Conservation (phyloP, 1,140 invertebrate species). For the Ceratitis capitata region DNA sequence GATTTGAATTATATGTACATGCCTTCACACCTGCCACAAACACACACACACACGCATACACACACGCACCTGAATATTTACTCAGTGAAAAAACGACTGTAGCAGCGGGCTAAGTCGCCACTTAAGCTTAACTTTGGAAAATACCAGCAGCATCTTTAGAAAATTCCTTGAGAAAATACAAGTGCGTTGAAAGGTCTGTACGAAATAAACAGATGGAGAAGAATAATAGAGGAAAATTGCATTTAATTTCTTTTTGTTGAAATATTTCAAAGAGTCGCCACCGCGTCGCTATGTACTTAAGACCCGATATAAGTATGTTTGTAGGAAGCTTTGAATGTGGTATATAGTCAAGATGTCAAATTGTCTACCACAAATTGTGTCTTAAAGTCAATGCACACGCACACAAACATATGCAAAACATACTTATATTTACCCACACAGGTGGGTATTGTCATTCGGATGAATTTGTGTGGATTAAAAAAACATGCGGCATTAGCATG, state of each 20-base stretch:
- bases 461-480: neutral
- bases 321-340: no score
- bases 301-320: no score
- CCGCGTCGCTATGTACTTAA: neutral
- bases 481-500: no score
- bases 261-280: neutral
- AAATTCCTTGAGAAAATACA: conserved; percentile 16
- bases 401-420: neutral
- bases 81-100: neutral
- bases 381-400: neutral
- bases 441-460: neutral
- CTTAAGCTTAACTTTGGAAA: conserved; percentile 8
- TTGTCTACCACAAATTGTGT: neutral
- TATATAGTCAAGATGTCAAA: neutral
- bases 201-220: neutral
- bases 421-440: neutral
- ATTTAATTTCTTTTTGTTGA: neutral
- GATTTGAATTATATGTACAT: neutral
- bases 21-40: neutral
- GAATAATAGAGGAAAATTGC: neutral
- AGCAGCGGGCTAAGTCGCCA: neutral
- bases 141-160: neutral
- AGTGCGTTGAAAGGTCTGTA: neutral
- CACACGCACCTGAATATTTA: no score
- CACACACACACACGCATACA: neutral